phyloP scores from a whole-genome alignment of 2,888 invertebrate species.

The Acanthoscelides obtectus region DNA sequence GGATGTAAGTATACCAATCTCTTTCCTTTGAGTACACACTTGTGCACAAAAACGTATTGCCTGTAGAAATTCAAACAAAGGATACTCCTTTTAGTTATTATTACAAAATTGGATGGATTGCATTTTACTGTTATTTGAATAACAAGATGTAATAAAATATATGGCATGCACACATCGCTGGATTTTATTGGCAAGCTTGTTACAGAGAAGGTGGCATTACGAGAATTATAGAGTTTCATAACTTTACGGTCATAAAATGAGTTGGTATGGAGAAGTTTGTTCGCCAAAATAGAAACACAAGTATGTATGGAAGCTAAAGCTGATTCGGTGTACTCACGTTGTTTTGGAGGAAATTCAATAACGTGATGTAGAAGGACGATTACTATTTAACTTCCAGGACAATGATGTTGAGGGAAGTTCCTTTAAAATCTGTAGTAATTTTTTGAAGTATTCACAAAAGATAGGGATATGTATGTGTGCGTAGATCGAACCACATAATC shows the following conservation, averaged over 20 bases:
- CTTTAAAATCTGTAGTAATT: no score
- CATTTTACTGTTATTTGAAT: not conserved
- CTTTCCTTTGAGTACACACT: no score
- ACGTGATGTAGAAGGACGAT: no score
- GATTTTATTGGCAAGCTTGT: not conserved
- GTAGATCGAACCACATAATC: no score
- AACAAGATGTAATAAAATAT: not conserved
- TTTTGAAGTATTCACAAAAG: no score
- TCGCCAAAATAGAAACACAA: not conserved
- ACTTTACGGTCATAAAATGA: not conserved
- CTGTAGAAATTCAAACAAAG: conserved; percentile 18
- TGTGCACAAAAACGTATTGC: conserved; percentile 36
- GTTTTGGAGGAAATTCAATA: not conserved
- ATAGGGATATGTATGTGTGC: no score
- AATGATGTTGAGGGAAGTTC: no score
- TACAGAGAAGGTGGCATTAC: not conserved
- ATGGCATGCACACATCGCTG: not conserved
- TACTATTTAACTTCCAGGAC: no score
- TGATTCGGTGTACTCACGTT: not conserved
- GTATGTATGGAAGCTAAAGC: not conserved
- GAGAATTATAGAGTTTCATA: not conserved
- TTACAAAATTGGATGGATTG: not conserved
- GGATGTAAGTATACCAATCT: no score
- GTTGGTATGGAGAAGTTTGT: not conserved
- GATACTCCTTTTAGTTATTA: conserved; percentile 3